Evolutionary conservation across 2,888 invertebrate species (phyloP).

Genomic region (Beris morrisii): DNA sequence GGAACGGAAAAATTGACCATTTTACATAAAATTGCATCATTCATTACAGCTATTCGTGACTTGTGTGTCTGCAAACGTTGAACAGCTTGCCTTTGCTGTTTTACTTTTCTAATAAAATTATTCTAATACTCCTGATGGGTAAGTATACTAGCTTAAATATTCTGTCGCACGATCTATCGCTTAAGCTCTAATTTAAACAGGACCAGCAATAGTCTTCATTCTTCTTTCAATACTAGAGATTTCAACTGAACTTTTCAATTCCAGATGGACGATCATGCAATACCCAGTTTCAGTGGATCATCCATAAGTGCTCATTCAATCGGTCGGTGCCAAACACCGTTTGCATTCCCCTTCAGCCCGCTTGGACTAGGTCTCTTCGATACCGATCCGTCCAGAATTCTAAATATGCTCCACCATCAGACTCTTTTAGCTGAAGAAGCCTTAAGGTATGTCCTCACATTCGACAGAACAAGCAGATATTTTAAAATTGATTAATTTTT

Average conservation of each 20-base stretch:
- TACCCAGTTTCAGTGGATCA: conserved; percentile 42
- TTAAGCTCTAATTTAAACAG: too few species aligned
- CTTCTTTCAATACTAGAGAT: not conserved
- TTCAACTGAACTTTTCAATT: conserved; percentile 14
- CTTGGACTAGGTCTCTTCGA: conserved; percentile 56
- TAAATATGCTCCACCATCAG: conserved; percentile 60
- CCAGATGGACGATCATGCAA: conserved; percentile 41
- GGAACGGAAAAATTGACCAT: too few species aligned
- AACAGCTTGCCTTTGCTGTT: too few species aligned
- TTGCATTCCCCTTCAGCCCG: conserved; percentile 61
- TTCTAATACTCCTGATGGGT: too few species aligned
- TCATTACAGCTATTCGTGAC: too few species aligned
- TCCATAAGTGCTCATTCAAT: conserved; percentile 41
- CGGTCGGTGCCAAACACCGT: conserved; percentile 59
- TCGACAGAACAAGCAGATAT: not conserved
- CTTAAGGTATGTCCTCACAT: conserved; percentile 47
- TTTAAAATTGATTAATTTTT: not conserved
- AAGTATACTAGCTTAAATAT: too few species aligned
- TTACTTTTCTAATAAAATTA: too few species aligned
- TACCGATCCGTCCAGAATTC: conserved; percentile 60
- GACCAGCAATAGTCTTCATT: too few species aligned
- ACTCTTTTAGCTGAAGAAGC: conserved; percentile 57
- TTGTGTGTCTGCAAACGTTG: too few species aligned
- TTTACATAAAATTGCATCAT: too few species aligned
- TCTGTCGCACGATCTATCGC: too few species aligned